Conservation (phyloP, 2,888 invertebrate species). For the Eristalis intricaria region DNA sequence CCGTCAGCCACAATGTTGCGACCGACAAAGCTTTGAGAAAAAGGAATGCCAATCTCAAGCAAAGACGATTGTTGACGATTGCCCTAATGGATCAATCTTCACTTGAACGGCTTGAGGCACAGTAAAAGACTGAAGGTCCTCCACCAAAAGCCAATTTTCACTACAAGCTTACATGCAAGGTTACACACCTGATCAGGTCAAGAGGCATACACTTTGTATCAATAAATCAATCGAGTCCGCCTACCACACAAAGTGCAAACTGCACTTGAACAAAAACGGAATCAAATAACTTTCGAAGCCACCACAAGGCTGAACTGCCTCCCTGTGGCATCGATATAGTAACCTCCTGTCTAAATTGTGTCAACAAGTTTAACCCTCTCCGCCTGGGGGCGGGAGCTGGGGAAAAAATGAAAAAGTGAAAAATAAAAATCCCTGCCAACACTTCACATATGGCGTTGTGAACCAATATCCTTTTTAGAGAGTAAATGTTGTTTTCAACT, state of each 20-base stretch:
- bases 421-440: neutral
- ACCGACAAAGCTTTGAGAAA: too few relatives aligned
- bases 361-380: constrained; percentile 59
- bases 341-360: constrained; percentile 51
- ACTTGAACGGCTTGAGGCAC: too few relatives aligned
- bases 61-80: too few relatives aligned
- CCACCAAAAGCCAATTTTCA: neutral
- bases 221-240: neutral
- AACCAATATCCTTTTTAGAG: constrained; percentile 49
- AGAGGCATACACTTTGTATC: neutral
- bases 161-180: neutral
- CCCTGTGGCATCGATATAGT: constrained; percentile 27
- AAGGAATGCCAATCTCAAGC: too few relatives aligned
- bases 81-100: too few relatives aligned
- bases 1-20: too few relatives aligned
- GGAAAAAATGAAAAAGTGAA: neutral
- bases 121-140: too few relatives aligned
- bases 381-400: neutral
- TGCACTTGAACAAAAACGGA: neutral
- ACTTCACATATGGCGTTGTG: neutral
- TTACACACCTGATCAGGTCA: neutral
- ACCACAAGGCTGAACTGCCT: neutral
- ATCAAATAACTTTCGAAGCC: neutral
- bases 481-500: constrained; percentile 64
- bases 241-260: constrained; percentile 13